Conservation (phyloP, 2,797 vertebrate genomes). For the Pipistrellus pygmaeus region DNA sequence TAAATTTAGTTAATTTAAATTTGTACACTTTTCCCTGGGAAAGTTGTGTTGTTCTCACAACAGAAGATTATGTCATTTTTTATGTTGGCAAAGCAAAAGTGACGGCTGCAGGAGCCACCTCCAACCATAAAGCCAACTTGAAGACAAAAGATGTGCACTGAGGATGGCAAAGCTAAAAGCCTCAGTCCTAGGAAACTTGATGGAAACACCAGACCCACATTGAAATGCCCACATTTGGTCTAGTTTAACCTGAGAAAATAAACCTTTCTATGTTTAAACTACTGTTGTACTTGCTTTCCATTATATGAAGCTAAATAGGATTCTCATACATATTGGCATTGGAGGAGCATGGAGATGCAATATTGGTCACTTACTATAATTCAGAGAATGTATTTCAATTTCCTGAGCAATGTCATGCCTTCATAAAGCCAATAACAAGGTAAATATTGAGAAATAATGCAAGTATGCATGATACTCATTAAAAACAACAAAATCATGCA, state of each 20-base stretch:
- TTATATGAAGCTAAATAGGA: not conserved
- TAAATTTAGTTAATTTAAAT: too few relatives aligned
- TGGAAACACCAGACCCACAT: not conserved
- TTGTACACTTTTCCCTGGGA: too few relatives aligned
- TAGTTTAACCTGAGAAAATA: not conserved
- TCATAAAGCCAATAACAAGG: not conserved
- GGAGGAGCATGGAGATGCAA: not conserved
- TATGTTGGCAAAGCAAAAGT: not conserved
- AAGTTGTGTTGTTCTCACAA: too few relatives aligned
- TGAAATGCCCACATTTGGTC: not conserved
- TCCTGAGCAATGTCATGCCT: not conserved
- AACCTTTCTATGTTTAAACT: not conserved
- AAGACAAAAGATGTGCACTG: not conserved
- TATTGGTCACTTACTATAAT: not conserved
- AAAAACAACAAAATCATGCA: not conserved
- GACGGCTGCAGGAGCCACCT: not conserved
- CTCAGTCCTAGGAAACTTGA: not conserved
- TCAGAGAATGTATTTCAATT: not conserved
- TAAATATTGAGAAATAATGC: not conserved
- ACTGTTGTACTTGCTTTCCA: not conserved
- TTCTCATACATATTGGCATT: not conserved
- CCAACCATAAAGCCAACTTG: not conserved
- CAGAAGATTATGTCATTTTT: not conserved
- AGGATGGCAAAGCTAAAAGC: not conserved
- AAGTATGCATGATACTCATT: not conserved